Percentiles rank a stretch among this genome's conserved stretches.
These are phyloP conservation scores for Porites lobata DNA, from an alignment of 92 coral and sea anemone genomes.

Conservation along the genomic window DNA sequence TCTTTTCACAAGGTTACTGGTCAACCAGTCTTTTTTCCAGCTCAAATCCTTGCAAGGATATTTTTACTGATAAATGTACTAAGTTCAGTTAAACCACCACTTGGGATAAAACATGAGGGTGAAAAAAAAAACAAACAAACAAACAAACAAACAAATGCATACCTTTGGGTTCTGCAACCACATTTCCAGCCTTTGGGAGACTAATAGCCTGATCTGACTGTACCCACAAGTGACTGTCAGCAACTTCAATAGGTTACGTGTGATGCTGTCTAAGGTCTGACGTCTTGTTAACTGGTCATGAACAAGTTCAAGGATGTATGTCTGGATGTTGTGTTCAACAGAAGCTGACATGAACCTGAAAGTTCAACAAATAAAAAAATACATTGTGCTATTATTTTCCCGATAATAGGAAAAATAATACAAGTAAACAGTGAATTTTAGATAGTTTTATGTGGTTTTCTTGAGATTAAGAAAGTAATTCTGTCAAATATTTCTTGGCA, in stretches of 20 bases:
- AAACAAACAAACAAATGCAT: neutral
- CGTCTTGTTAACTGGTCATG: slow-evolving; percentile 96
- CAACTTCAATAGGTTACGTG: slow-evolving; percentile 90
- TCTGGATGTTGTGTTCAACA: slow-evolving; percentile 85
- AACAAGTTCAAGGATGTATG: slow-evolving; percentile 89
- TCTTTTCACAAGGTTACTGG: no score
- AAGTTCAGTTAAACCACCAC: no score
- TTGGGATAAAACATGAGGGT: neutral
- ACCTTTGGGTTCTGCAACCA: slow-evolving; percentile 99
- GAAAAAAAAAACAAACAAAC: neutral
- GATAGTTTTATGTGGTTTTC: no score
- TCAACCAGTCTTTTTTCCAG: no score
- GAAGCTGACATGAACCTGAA: slow-evolving; percentile 82
- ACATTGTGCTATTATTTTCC: neutral
- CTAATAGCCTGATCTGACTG: slow-evolving; percentile 89
- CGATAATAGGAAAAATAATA: neutral
- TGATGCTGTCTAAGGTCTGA: slow-evolving; percentile 94
- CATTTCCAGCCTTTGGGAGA: slow-evolving; percentile 91
- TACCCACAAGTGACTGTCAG: slow-evolving; percentile 94
- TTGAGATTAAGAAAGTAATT: no score
- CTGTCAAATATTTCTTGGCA: no score
- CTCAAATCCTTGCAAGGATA: no score
- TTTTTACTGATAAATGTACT: no score
- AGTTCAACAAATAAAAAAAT: neutral
- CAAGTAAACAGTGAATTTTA: neutral